Base-by-base conservation (phyloP, 2,888 invertebrate species). In the Gonocerus acuteangulatus region DNA sequence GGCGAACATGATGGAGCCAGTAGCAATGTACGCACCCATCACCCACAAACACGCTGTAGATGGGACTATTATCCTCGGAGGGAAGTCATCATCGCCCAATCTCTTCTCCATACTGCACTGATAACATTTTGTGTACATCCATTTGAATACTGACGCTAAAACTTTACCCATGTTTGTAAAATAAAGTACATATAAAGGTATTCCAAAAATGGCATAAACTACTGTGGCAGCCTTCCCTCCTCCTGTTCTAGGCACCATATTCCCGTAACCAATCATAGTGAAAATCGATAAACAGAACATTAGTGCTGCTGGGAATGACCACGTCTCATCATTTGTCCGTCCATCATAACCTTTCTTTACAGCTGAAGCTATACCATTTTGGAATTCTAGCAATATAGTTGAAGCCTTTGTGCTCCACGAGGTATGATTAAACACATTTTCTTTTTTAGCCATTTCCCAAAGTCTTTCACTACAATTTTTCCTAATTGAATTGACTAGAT, bases 221-320 rank as follows among this genome's bases (percentile, higher is more conserved):
- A 91, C 87, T 0, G 91, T 90, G 7, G 85, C 82, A 2, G 87
- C 83, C 74, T 90, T 91, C 1, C 92, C 92, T 84, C 85, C 86
- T 0, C 82, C 78, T 0, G 90, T 90, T 68, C 83, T 82, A 0
- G 91, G 91, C 11, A 89, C 86, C 74, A 90, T 81, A 73, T 90
- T 90, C 0, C 92, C 92, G 71, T 91, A 92, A 2, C 92, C 92
- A 68, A 92, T 90, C 92, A 92, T 92, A 2, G 92, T 91, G 71
- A 92, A 90, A 4, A 91, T 86, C 21, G 90, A 90, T 11, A 92
- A 74, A 23, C 87, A 90, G 72, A 87, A 93, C 90, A 92, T 92
- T 2, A 92, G 74, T 0, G 92, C 89, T 0, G 89, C 89, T 0
- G 92, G 89, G 69, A 90, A 90, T 0, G 87, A 85, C 92, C 92